Percentiles rank a stretch among this genome's conserved stretches.
phyloP scores from a whole-genome alignment of 1,140 invertebrate species.

The Aphidius gifuensis region DNA sequence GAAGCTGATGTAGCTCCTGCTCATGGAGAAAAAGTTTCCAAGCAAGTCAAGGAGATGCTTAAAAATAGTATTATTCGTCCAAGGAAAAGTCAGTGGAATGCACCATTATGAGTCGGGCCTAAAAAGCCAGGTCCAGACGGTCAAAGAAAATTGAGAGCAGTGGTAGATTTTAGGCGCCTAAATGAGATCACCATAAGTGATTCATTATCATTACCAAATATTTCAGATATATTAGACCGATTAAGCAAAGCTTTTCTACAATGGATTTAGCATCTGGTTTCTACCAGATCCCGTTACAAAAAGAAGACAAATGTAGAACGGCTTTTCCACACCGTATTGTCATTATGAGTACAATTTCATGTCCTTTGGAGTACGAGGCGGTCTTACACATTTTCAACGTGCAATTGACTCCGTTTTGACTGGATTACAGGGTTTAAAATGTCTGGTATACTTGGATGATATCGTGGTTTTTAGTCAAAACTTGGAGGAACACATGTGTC shows the following conservation, averaged over 20 bases:
- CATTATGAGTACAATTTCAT: constrained; percentile 6
- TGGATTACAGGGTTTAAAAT: neutral
- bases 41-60: constrained; percentile 7
- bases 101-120: neutral
- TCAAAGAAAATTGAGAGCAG: neutral
- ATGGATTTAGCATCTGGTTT: constrained; percentile 9
- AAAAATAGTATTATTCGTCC: neutral
- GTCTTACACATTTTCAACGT: neutral
- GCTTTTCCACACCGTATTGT: constrained; percentile 11
- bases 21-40: neutral
- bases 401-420: constrained; percentile 8
- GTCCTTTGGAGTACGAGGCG: constrained; percentile 3
- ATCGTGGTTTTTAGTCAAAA: constrained; percentile 3
- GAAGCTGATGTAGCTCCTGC: neutral
- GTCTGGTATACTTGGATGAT: constrained; percentile 11
- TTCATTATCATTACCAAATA: constrained; percentile 8
- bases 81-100: neutral
- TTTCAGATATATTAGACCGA: constrained; percentile 7
- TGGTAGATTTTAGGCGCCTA: neutral
- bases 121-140: constrained; percentile 4
- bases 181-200: constrained; percentile 13
- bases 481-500: neutral
- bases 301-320: constrained; percentile 2
- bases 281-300: neutral
- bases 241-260: constrained; percentile 5